phyloP scores from a whole-genome alignment of 2,113 vertebrate genomes.

The Fukomys damarensis region DNA sequence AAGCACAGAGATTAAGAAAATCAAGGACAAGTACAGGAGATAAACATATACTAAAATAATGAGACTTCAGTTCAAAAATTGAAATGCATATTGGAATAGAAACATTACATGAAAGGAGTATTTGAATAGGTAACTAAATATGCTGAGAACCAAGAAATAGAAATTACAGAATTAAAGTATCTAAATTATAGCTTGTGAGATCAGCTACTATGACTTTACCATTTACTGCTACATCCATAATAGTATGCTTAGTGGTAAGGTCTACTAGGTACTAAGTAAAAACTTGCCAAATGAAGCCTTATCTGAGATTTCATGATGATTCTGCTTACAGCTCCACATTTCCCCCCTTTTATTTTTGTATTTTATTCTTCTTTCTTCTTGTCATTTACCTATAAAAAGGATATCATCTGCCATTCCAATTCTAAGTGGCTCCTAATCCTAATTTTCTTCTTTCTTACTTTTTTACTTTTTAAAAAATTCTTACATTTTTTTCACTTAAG shows the following conservation, averaged over 20 bases:
- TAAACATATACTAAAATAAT: constrained; percentile 24
- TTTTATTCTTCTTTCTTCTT: neutral
- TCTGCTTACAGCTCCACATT: neutral
- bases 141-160: too few relatives aligned
- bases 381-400: neutral
- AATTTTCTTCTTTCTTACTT: constrained; percentile 5
- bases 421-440: neutral
- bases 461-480: neutral
- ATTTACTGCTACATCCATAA: neutral
- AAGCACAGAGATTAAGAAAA: constrained; percentile 18
- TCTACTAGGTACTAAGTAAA: neutral
- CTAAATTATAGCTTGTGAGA: neutral
- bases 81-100: neutral
- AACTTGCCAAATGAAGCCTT: neutral
- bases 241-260: neutral
- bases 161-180: constrained; percentile 39
- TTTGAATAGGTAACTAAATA: neutral
- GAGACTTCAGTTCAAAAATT: neutral
- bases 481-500: neutral
- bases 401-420: neutral
- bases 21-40: neutral
- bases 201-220: neutral
- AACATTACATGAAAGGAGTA: neutral
- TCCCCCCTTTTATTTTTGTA: neutral
- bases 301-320: neutral